A percentile compares a stretch with the other conserved stretches of the same genome.
These are phyloP conservation scores for Hirundo rustica DNA, from an alignment of 2,797 vertebrate species.

Conservation along the genomic window DNA sequence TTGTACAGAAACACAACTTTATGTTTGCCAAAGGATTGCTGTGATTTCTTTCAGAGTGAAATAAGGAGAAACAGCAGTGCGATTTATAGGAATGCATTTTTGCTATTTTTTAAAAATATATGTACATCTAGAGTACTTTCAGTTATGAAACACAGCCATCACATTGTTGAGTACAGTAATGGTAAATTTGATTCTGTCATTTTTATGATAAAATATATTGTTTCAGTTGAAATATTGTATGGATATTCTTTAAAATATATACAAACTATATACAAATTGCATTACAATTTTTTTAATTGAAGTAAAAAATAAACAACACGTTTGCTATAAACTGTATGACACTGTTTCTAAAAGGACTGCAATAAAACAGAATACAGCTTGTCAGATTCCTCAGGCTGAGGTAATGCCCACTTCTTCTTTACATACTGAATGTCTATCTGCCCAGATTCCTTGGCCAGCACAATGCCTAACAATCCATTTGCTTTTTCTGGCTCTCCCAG, in stretches of 20 bases:
- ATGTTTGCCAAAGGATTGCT: neutral
- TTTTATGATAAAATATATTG: slow-evolving; percentile 46
- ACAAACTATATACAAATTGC: neutral
- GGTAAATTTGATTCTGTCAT: neutral
- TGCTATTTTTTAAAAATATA: neutral
- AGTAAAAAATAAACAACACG: neutral
- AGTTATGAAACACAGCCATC: neutral
- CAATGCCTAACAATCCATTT: slow-evolving; percentile 83
- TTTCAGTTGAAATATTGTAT: neutral
- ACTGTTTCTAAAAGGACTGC: slow-evolving; percentile 37
- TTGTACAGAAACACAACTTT: neutral
- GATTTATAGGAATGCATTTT: slow-evolving; percentile 12
- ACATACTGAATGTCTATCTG: slow-evolving; percentile 87
- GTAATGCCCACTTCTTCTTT: slow-evolving; percentile 77
- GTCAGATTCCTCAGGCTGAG: slow-evolving; percentile 73
- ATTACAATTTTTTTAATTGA: neutral
- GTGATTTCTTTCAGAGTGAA: neutral
- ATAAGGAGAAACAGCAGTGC: neutral
- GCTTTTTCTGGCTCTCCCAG: slow-evolving; percentile 86
- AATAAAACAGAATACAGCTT: slow-evolving; percentile 76
- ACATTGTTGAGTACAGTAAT: neutral
- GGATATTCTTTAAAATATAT: neutral
- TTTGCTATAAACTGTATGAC: neutral
- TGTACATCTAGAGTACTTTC: neutral
- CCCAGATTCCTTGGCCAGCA: slow-evolving; percentile 85